phyloP scores from a whole-genome alignment of 2,797 vertebrate species.

The Lerista edwardsae region DNA sequence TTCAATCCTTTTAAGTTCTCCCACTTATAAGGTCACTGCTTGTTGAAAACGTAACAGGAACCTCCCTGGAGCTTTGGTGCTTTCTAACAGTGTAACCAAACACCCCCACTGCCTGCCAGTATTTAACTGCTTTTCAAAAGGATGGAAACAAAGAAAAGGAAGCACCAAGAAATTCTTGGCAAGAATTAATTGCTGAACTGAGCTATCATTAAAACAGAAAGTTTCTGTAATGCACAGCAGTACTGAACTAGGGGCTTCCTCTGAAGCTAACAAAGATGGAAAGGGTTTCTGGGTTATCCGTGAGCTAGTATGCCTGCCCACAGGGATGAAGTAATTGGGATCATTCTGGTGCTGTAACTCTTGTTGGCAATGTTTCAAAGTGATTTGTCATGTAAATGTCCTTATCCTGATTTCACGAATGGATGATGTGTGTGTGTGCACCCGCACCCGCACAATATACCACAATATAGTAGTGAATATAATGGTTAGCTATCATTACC shows the following conservation, averaged over 20 bases:
- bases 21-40: constrained; percentile 1
- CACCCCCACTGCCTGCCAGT: constrained; percentile 11
- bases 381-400: background rate
- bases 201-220: constrained; percentile 6
- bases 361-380: background rate
- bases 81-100: constrained; percentile 27
- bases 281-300: background rate
- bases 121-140: constrained; percentile 18
- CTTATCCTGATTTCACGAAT: too few species aligned
- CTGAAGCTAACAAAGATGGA: background rate
- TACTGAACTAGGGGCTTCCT: background rate
- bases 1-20: background rate
- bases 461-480: too few species aligned
- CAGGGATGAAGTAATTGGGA: background rate
- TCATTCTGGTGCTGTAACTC: background rate
- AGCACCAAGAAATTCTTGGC: constrained; percentile 1
- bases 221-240: background rate
- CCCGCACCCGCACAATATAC: too few species aligned
- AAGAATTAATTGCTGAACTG: background rate
- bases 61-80: background rate
- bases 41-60: constrained; percentile 12
- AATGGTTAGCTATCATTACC: too few species aligned
- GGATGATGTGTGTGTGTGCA: too few species aligned
- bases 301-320: background rate
- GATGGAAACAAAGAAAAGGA: constrained; percentile 26